Percentiles rank a stretch among this genome's conserved stretches.
phyloP scores from a whole-genome alignment of 2,113 vertebrate genomes.

The Hyla sarda region DNA sequence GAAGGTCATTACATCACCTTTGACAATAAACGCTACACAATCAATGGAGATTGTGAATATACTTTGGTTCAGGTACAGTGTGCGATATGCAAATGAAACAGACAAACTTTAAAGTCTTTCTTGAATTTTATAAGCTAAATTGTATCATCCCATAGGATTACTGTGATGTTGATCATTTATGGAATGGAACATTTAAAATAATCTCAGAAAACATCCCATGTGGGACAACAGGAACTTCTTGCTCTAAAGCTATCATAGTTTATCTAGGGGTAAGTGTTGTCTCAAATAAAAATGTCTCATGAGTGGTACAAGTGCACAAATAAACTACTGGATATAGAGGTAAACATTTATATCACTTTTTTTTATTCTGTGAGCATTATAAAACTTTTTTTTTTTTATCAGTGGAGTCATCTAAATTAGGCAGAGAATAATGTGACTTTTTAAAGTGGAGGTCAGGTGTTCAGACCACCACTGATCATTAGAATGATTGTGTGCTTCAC shows the following conservation, averaged over 20 bases:
- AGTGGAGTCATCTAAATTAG: no score
- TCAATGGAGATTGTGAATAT: conserved; percentile 79
- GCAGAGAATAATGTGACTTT: no score
- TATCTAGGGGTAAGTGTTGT: conserved; percentile 78
- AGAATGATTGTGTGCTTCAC: no score
- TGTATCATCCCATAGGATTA: conserved; percentile 73
- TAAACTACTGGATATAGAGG: neutral
- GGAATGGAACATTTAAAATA: conserved; percentile 80
- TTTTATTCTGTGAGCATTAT: neutral
- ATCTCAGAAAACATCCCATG: conserved; percentile 87
- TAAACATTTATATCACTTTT: neutral
- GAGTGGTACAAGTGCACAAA: neutral
- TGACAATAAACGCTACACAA: conserved; percentile 77
- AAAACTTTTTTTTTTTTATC: neutral
- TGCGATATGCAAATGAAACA: neutral
- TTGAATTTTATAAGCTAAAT: neutral
- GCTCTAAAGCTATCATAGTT: conserved; percentile 87
- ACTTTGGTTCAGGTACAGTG: conserved; percentile 75
- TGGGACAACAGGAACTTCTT: conserved; percentile 85
- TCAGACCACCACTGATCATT: no score
- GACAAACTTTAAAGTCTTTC: neutral
- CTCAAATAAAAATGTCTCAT: neutral
- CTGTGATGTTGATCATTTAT: conserved; percentile 70
- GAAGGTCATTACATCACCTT: conserved; percentile 79
- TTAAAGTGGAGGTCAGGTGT: no score